A percentile compares a stretch with the other conserved stretches of the same genome.
Conservation (phyloP, 2,888 invertebrate species). For the Hirtodrosophila alboralis region DNA sequence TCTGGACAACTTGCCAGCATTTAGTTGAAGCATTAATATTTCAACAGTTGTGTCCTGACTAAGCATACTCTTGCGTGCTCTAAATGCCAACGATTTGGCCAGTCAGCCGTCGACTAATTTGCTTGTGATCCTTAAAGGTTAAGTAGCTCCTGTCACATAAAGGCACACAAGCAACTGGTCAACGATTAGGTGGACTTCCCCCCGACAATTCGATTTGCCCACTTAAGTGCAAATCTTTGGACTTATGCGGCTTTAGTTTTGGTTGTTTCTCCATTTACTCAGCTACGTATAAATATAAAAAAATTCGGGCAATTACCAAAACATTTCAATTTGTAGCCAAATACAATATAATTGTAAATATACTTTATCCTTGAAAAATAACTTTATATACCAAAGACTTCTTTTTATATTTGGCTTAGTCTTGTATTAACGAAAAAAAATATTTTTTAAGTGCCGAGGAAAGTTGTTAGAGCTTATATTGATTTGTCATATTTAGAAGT, state of each 20-base stretch:
- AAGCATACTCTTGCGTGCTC: conserved; percentile 50
- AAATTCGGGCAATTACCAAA: not conserved
- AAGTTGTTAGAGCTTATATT: no score
- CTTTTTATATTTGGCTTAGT: no score
- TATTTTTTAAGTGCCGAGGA: no score
- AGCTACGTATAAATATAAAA: not conserved
- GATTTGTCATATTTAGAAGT: no score
- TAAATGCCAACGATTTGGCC: conserved; percentile 36
- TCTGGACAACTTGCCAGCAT: conserved; percentile 22
- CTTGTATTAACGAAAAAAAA: no score
- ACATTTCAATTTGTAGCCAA: no score
- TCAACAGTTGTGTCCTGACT: conserved; percentile 51
- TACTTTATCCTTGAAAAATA: no score
- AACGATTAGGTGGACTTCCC: not conserved
- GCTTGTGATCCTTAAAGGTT: conserved; percentile 48
- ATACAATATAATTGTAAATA: no score
- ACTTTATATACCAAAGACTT: no score
- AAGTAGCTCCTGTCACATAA: conserved; percentile 46
- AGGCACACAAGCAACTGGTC: conserved; percentile 21
- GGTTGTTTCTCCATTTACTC: not conserved
- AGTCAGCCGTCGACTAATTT: conserved; percentile 41
- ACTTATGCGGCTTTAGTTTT: conserved; percentile 51
- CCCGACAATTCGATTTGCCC: conserved; percentile 46
- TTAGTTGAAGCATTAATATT: conserved; percentile 58
- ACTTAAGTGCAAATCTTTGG: conserved; percentile 58